Conservation (phyloP, 35 echinoderm and acorn worm species). For the Chiridota heheva region DNA sequence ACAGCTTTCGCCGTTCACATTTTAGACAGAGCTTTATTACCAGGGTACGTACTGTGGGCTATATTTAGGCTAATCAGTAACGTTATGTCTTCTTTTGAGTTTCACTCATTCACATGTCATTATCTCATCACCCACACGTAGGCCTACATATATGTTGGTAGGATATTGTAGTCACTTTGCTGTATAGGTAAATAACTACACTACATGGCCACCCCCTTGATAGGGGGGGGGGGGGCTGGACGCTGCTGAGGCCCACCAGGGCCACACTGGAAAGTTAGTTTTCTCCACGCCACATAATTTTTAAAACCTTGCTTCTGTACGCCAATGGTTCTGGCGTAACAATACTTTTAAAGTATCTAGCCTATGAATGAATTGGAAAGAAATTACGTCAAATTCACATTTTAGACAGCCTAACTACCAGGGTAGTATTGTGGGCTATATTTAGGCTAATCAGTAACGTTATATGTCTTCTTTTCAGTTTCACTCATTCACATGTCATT, state of each 20-base stretch:
- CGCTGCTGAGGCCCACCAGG: too few relatives aligned
- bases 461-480: neutral
- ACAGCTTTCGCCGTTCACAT: conserved; percentile 84
- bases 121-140: neutral
- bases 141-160: neutral
- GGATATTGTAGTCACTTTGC: neutral
- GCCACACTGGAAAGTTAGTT: too few relatives aligned
- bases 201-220: neutral
- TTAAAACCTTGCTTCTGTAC: too few relatives aligned
- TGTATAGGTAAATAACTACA: neutral
- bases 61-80: neutral
- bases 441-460: neutral
- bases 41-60: conserved; percentile 37
- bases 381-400: conserved; percentile 74
- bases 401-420: conserved; percentile 60
- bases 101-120: neutral
- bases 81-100: neutral
- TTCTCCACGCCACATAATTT: too few relatives aligned
- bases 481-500: neutral
- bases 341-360: too few relatives aligned
- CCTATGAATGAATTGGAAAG: too few relatives aligned
- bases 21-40: conserved; percentile 65
- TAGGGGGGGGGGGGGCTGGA: too few relatives aligned
- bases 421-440: conserved; percentile 34
- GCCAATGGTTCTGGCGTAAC: too few relatives aligned